Percentiles rank a stretch among this genome's conserved stretches.
Evolutionary conservation across 2,888 invertebrate species (phyloP).

Genomic region (Yponomeuta evonymella): DNA sequence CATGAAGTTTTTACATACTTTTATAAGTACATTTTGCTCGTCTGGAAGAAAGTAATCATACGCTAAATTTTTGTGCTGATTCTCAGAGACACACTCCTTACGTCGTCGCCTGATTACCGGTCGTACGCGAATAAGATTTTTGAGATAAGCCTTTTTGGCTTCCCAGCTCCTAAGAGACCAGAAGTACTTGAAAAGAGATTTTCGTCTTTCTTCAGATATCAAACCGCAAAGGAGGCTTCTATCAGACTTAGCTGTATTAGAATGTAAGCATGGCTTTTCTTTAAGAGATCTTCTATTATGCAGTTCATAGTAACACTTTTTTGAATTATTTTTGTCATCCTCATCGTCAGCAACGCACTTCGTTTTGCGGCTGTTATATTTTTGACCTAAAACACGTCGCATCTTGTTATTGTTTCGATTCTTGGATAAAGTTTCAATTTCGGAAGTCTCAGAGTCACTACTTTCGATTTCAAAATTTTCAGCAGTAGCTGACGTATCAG

Average conservation of each 20-base stretch:
- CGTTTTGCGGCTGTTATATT: no score
- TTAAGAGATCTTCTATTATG: no score
- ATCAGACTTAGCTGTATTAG: neutral
- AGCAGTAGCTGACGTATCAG: no score
- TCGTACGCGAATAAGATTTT: neutral
- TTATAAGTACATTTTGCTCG: neutral
- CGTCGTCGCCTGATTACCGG: neutral
- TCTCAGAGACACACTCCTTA: neutral
- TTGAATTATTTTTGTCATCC: no score
- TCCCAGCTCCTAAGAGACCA: neutral
- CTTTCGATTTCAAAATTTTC: no score
- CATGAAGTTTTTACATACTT: neutral
- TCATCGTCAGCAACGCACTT: no score
- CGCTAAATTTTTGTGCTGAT: neutral
- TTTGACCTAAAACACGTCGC: no score
- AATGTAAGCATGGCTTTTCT: no score
- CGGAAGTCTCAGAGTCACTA: no score
- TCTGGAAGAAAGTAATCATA: neutral
- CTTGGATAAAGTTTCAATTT: no score
- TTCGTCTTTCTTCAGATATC: neutral
- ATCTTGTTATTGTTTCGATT: no score
- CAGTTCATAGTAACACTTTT: no score
- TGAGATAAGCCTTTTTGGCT: slow-evolving; percentile 1
- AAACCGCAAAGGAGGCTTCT: slow-evolving; percentile 1
- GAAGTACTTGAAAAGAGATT: neutral